Conservation (phyloP, 2,888 invertebrate species). For the Dinocampus coccinellae region DNA sequence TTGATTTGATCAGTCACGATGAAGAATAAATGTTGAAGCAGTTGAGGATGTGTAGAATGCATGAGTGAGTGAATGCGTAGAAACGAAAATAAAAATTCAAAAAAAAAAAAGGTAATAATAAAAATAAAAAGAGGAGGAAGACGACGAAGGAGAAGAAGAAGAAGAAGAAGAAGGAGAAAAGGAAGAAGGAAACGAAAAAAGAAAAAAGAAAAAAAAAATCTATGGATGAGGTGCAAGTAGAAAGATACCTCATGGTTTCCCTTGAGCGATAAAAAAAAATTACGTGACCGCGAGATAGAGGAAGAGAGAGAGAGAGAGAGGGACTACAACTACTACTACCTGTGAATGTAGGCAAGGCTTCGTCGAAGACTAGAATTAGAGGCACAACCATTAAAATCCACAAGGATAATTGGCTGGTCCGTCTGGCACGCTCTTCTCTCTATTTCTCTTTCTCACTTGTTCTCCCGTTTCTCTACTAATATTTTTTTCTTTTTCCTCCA, state of each 20-base stretch:
- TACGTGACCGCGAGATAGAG: constrained; percentile 39
- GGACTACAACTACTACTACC: constrained; percentile 43
- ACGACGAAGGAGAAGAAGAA: neutral
- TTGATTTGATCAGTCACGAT: neutral
- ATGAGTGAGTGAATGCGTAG: neutral
- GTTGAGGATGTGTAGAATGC: neutral
- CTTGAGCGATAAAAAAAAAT: constrained; percentile 55
- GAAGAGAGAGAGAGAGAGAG: constrained; percentile 3
- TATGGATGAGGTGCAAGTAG: constrained; percentile 16
- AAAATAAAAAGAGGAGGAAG: neutral
- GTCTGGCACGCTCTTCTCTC: constrained; percentile 24
- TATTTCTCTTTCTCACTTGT: constrained; percentile 31
- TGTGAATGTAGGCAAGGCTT: constrained; percentile 39
- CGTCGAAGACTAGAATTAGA: constrained; percentile 60
- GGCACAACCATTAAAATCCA: constrained; percentile 60
- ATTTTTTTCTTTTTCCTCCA: neutral
- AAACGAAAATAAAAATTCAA: neutral
- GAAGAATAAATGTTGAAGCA: neutral
- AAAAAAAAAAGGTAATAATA: neutral
- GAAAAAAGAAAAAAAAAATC: neutral
- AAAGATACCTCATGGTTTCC: constrained; percentile 46
- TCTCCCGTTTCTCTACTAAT: too few species aligned
- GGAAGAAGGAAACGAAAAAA: neutral
- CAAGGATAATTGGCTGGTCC: constrained; percentile 57
- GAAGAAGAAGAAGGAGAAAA: neutral